These are phyloP conservation scores for Gallinago paraguaiae DNA, from an alignment of 2,113 vertebrate species.

Conservation along the genomic window DNA sequence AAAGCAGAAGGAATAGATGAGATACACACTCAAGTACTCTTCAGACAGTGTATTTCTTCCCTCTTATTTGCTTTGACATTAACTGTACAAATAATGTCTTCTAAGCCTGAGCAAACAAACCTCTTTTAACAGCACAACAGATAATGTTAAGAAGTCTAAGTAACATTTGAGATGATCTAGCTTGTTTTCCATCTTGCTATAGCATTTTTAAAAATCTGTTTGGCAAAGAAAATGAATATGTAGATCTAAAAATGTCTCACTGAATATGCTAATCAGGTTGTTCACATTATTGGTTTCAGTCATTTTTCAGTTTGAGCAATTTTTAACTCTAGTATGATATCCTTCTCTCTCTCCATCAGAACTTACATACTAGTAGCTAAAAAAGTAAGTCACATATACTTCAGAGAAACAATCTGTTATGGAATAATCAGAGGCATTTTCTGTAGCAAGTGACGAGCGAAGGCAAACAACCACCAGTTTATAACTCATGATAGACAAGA, in stretches of 20 bases:
- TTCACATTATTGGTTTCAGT: not conserved
- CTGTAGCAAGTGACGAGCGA: not conserved
- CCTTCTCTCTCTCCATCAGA: not conserved
- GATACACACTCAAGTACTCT: not conserved
- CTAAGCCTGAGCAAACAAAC: slow-evolving; percentile 1
- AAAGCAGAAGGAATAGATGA: not conserved
- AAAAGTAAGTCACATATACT: not conserved
- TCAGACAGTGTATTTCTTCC: slow-evolving; percentile 12
- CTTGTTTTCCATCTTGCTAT: not conserved
- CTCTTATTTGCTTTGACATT: slow-evolving; percentile 40
- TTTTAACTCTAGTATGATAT: not conserved
- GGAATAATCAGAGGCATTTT: not conserved
- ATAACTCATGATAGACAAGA: not conserved
- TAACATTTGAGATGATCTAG: not conserved
- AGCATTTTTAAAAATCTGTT: not conserved
- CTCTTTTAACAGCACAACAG: not conserved
- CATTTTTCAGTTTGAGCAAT: not conserved
- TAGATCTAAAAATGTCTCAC: not conserved
- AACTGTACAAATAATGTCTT: slow-evolving; percentile 15
- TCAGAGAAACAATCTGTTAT: not conserved
- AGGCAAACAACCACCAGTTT: not conserved
- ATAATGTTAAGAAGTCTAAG: not conserved
- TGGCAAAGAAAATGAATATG: not conserved
- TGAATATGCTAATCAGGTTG: not conserved
- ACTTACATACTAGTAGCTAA: not conserved